These are phyloP conservation scores for Phenganax subtilis DNA, from an alignment of 92 coral and sea anemone genomes.

Conservation along the genomic window DNA sequence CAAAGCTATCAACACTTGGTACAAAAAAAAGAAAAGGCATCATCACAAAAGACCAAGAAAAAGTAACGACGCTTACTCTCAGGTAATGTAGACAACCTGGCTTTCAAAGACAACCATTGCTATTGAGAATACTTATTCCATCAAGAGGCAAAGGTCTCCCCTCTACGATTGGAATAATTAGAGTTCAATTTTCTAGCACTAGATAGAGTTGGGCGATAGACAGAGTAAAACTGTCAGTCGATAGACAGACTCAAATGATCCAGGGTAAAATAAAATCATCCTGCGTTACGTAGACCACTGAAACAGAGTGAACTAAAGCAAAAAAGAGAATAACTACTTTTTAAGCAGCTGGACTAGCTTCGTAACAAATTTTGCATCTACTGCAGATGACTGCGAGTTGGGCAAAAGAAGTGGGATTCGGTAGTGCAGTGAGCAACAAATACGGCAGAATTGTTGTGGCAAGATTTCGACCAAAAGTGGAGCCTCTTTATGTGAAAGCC, in stretches of 20 bases:
- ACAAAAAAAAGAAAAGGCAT: slow-evolving; percentile 2
- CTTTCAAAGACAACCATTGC: too few relatives aligned
- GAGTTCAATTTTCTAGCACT: too few relatives aligned
- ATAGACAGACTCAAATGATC: too few relatives aligned
- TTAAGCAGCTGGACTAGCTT: not conserved
- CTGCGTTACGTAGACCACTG: too few relatives aligned
- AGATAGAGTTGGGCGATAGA: too few relatives aligned
- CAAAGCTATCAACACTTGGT: slow-evolving; percentile 32
- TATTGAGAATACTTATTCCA: too few relatives aligned
- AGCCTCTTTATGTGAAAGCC: slow-evolving; percentile 43
- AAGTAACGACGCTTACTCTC: not conserved
- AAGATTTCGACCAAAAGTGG: slow-evolving; percentile 78
- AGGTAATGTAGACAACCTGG: not conserved
- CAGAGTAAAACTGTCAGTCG: too few relatives aligned
- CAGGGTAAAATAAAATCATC: too few relatives aligned
- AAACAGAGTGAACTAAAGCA: too few relatives aligned
- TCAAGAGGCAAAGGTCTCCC: too few relatives aligned
- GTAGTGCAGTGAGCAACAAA: slow-evolving; percentile 85
- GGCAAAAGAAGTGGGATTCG: slow-evolving; percentile 75
- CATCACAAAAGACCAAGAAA: not conserved
- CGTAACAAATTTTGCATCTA: not conserved
- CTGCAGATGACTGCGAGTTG: slow-evolving; percentile 15
- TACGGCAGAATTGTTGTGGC: slow-evolving; percentile 92
- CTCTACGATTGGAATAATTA: too few relatives aligned
- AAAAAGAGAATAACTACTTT: not conserved